Evolutionary conservation across 2,888 invertebrate species (phyloP), one percentile per base, ranked within the genome.

Genomic region (Trachelus stipa): DNA sequence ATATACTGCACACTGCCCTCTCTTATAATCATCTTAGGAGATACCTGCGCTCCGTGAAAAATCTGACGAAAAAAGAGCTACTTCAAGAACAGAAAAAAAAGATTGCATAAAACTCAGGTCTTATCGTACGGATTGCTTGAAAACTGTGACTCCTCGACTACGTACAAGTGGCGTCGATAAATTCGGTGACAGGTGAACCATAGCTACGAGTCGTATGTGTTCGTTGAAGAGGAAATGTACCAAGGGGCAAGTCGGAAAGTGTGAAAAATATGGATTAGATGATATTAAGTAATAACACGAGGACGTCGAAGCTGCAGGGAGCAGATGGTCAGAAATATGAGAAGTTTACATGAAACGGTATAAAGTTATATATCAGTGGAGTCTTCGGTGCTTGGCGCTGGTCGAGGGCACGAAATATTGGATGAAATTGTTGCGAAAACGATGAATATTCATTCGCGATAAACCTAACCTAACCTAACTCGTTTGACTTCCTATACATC

Each of bases 301-400:
- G 80, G 79, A 76, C 79, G 80, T 82, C 80, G 79, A 76, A 80
- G 78, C 76, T 77, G 78, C 34, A 34, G 78, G 83, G 79, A 83
- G 85, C 86, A 86, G 85, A 86, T 86, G 85, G 86, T 83, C 83
- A 83, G 84, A 86, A 85, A 86, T 86, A 86, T 85, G 85, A 85
- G 85, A 83, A 84, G 84, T 83, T 84, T 83, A 81, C 83, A 83
- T 82, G 80, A 82, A 35, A 77, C 79, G 75, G 12, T 34, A 71
- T 34, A 31, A 71, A 71, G 71, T 71, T 71, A 71, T 56, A 23
- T 23, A 23, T 23, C 56, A 56, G 40, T 56, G 40, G 23, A 23
- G 40, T 56, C 23, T 23, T 56, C 40, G 40, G 40, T 56, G 40
- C 23, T 56, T 23, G 40, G 40, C 40, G 23, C 9, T 56, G 40